Conservation (phyloP, 1,140 invertebrate genomes). For the Aphidius gifuensis region DNA sequence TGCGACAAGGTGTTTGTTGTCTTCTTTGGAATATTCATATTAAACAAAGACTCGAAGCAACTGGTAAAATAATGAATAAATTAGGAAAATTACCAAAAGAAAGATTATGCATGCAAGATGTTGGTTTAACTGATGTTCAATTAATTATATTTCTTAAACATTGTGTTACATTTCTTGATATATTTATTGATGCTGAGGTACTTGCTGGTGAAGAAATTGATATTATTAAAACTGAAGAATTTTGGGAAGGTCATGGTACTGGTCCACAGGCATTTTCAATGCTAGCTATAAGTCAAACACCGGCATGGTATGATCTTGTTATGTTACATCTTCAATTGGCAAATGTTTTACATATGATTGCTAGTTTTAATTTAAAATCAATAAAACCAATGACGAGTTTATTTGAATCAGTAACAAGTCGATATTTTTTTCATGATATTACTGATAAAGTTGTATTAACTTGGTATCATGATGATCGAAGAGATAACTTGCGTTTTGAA, state of each 20-base stretch:
- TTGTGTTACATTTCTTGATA: conserved; percentile 70
- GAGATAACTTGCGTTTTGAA: conserved; percentile 58
- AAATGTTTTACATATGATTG: conserved; percentile 73
- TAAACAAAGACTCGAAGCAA: conserved; percentile 69
- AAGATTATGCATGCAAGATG: conserved; percentile 70
- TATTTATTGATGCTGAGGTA: conserved; percentile 63
- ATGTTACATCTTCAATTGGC: conserved; percentile 76
- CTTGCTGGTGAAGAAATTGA: conserved; percentile 34
- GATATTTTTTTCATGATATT: conserved; percentile 56
- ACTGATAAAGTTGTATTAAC: conserved; percentile 46
- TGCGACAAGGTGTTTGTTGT: conserved; percentile 73
- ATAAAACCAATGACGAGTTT: conserved; percentile 70
- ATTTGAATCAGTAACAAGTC: conserved; percentile 69
- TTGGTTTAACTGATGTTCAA: conserved; percentile 69
- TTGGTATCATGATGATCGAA: conserved; percentile 52
- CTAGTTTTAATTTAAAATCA: conserved; percentile 73
- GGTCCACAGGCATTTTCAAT: conserved; percentile 68
- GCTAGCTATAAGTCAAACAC: conserved; percentile 72
- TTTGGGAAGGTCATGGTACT: conserved; percentile 60
- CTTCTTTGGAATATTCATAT: conserved; percentile 86
- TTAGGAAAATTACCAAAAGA: conserved; percentile 85
- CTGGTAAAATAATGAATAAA: conserved; percentile 81
- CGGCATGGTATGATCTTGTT: conserved; percentile 72
- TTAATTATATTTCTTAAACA: conserved; percentile 68
- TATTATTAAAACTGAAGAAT: conserved; percentile 63